Evolutionary conservation across 2,797 vertebrate species (phyloP).

Genomic region (Pseudotriccus pelzelni): DNA sequence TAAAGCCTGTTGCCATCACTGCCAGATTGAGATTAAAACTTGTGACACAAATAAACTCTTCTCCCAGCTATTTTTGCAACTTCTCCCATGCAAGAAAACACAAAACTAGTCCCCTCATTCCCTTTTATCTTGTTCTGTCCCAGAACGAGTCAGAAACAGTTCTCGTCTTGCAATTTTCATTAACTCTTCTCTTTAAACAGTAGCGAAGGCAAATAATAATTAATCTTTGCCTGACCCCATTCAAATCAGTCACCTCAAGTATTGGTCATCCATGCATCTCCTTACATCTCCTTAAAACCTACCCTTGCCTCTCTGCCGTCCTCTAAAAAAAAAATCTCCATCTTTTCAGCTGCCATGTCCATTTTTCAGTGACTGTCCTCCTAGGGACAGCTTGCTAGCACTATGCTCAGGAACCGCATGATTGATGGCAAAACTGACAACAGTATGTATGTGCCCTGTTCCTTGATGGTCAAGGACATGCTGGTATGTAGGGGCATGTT

Average conservation of each 20-base stretch:
- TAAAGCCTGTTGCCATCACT: not conserved
- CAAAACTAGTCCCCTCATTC: not conserved
- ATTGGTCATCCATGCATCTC: not conserved
- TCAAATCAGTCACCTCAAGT: not conserved
- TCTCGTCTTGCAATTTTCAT: not conserved
- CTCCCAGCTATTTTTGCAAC: not conserved
- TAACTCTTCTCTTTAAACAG: not conserved
- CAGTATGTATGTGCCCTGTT: not conserved
- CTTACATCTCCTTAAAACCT: not conserved
- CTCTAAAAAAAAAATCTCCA: not conserved
- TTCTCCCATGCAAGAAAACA: not conserved
- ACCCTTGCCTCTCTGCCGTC: not conserved
- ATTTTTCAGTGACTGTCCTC: not conserved
- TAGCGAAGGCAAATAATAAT: not conserved
- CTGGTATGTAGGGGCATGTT: not conserved
- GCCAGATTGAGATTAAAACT: slow-evolving; percentile 9
- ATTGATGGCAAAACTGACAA: not conserved
- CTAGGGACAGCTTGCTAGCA: not conserved
- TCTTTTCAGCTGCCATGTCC: fast-evolving
- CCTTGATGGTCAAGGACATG: not conserved
- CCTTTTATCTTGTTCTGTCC: not conserved
- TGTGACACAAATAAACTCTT: not conserved
- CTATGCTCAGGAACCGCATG: fast-evolving
- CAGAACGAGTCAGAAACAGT: not conserved
- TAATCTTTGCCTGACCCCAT: not conserved